phyloP scores from a whole-genome alignment of 2,888 invertebrate species.

The Mimumesa dahlbomi region DNA sequence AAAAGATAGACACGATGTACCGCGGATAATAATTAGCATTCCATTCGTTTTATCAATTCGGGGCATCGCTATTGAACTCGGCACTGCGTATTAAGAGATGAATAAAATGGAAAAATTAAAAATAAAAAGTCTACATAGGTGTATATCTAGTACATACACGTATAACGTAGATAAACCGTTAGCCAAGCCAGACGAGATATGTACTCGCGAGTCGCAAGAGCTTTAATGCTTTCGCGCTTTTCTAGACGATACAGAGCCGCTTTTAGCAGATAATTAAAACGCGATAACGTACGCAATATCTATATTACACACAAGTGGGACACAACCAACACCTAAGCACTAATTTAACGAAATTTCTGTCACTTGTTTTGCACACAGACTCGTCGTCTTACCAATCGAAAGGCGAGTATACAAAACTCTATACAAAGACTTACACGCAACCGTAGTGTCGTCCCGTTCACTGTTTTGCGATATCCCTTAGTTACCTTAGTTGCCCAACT shows the following conservation, averaged over 20 bases:
- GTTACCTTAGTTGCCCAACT: conserved; percentile 17
- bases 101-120: neutral
- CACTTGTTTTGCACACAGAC: conserved; percentile 77
- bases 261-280: conserved; percentile 32
- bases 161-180: conserved; percentile 33
- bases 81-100: too few relatives aligned
- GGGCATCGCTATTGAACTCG: too few relatives aligned
- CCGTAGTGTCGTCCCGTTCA: conserved; percentile 41
- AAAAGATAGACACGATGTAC: too few relatives aligned
- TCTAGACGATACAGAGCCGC: conserved; percentile 17
- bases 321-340: conserved; percentile 60
- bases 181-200: conserved; percentile 37
- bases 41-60: too few relatives aligned
- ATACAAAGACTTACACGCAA: conserved; percentile 46
- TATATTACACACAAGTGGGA: conserved; percentile 33
- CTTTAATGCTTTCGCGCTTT: conserved; percentile 26
- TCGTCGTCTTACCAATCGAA: conserved; percentile 75
- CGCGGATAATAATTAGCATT: too few relatives aligned
- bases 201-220: too few relatives aligned
- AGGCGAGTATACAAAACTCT: conserved; percentile 77
- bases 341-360: conserved; percentile 73
- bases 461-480: conserved; percentile 9
- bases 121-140: too few relatives aligned
- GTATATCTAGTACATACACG: too few relatives aligned
- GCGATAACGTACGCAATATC: conserved; percentile 34